phyloP scores from a whole-genome alignment of 1,140 invertebrate genomes.

The Habropoda laboriosa region DNA sequence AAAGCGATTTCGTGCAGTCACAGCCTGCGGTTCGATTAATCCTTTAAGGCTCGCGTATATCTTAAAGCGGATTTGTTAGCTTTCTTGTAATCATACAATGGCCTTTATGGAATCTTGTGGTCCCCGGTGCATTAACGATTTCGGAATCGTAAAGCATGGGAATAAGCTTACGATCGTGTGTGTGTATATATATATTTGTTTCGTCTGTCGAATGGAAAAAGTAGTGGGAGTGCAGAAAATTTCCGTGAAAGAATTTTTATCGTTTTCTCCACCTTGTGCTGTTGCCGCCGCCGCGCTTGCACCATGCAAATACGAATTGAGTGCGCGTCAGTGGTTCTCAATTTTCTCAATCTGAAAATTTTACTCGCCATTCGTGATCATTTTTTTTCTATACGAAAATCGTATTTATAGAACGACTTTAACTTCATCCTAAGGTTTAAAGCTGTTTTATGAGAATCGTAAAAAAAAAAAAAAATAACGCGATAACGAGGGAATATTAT shows the following conservation, averaged over 20 bases:
- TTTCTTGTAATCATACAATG: not conserved
- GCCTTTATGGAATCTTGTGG: not conserved
- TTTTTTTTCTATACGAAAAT: no score
- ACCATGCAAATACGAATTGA: constrained; percentile 8
- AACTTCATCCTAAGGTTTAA: no score
- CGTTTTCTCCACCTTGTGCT: not conserved
- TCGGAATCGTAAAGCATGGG: not conserved
- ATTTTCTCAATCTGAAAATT: no score
- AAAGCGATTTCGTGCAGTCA: not conserved
- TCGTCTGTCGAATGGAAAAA: not conserved
- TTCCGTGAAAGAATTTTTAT: not conserved
- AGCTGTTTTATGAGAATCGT: no score
- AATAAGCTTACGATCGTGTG: not conserved
- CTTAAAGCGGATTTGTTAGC: not conserved
- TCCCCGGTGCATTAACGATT: not conserved
- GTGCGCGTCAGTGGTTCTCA: no score
- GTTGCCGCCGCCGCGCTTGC: no score
- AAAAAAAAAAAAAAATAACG: no score
- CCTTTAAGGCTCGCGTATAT: not conserved
- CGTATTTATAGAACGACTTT: no score
- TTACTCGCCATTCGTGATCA: no score
- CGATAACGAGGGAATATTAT: no score
- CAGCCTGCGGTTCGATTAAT: not conserved
- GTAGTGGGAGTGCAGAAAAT: no score
- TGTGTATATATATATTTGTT: no score